A percentile compares a stretch with the other conserved stretches of the same genome.
Conservation (phyloP, 2,888 invertebrate species). For the Junonia oenone region DNA sequence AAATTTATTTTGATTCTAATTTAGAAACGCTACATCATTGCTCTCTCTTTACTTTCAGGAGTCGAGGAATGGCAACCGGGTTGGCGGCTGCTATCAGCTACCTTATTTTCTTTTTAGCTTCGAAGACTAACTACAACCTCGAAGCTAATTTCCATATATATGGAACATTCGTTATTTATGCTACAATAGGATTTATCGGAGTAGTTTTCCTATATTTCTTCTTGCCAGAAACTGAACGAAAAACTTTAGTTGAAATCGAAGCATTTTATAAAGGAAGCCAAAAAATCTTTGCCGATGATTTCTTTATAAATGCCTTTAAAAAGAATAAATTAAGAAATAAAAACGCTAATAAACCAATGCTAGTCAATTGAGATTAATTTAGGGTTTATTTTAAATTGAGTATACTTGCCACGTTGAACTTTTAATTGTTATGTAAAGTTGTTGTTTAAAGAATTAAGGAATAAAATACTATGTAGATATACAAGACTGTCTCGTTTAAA, state of each 20-base stretch:
- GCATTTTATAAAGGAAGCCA: slow-evolving; percentile 59
- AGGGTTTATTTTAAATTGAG: not conserved
- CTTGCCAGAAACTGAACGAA: slow-evolving; percentile 78
- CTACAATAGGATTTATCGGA: slow-evolving; percentile 62
- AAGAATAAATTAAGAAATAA: slow-evolving; percentile 44
- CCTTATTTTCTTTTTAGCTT: slow-evolving; percentile 64
- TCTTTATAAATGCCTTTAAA: slow-evolving; percentile 58
- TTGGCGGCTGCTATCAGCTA: slow-evolving; percentile 74
- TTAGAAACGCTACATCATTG: not conserved
- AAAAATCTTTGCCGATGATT: slow-evolving; percentile 65
- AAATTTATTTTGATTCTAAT: not conserved
- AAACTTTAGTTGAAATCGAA: slow-evolving; percentile 74
- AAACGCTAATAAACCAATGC: slow-evolving; percentile 54
- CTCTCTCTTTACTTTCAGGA: slow-evolving; percentile 51
- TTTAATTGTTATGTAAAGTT: not conserved
- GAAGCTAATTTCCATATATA: slow-evolving; percentile 66
- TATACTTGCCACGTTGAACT: not conserved
- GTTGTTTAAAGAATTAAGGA: not conserved
- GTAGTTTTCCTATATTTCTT: slow-evolving; percentile 71
- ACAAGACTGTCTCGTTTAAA: not conserved
- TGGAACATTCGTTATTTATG: slow-evolving; percentile 72
- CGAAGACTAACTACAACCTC: slow-evolving; percentile 76
- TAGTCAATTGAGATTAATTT: slow-evolving; percentile 44
- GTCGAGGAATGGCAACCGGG: slow-evolving; percentile 74
- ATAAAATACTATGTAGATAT: not conserved